These are phyloP conservation scores for Numenius arquata DNA, from an alignment of 2,113 vertebrate genomes.

Conservation along the genomic window DNA sequence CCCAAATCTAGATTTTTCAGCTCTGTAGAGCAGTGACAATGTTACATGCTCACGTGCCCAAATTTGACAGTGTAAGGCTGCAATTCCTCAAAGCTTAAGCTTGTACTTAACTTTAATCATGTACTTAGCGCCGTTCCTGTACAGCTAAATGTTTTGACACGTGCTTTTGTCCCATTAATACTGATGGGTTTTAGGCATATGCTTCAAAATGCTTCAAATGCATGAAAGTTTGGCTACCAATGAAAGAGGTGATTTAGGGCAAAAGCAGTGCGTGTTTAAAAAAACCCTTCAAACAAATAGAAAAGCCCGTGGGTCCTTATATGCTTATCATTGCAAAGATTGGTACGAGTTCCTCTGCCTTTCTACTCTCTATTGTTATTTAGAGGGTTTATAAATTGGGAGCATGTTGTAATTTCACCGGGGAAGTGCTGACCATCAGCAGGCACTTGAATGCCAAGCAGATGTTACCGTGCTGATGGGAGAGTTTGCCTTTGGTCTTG, in stretches of 20 bases:
- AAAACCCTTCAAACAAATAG: neutral
- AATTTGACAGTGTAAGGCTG: neutral
- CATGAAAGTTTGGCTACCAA: neutral
- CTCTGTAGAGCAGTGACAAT: neutral
- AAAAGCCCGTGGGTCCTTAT: neutral
- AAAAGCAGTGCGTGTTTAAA: neutral
- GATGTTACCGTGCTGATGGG: neutral
- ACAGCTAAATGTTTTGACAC: neutral
- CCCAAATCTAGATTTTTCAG: neutral
- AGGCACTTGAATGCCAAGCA: neutral
- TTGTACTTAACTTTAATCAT: neutral
- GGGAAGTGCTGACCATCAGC: conserved; percentile 48
- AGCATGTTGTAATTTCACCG: neutral
- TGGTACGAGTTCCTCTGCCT: neutral
- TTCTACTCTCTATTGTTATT: neutral
- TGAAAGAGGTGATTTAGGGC: neutral
- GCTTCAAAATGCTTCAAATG: neutral
- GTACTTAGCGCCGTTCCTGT: neutral
- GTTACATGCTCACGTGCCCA: neutral
- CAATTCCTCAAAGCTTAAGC: neutral
- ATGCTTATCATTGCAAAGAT: fast-evolving
- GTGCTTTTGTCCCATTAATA: neutral
- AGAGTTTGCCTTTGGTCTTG: neutral
- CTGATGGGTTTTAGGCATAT: neutral
- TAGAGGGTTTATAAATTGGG: neutral